A percentile compares a stretch with the other conserved stretches of the same genome.
Evolutionary conservation across 92 coral and sea anemone genomes (phyloP).

Genomic region (Porites divaricata): DNA sequence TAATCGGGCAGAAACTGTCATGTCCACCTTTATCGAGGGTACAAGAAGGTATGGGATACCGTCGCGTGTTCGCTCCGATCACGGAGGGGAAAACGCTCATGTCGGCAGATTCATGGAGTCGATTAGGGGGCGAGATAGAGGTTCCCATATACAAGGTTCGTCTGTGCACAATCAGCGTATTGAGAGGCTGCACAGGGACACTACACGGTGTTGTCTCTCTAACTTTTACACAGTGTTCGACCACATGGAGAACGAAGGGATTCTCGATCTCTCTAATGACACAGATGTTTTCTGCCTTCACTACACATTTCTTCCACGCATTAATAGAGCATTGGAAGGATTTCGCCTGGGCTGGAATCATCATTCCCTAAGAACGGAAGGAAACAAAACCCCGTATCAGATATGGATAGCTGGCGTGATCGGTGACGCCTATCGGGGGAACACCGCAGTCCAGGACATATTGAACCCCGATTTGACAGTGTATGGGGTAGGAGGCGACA

Average conservation of each 20-base stretch:
- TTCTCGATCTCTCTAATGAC: constrained; percentile 23
- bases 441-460: too few relatives aligned
- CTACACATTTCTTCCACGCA: constrained; percentile 31
- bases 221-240: constrained; percentile 10
- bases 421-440: too few relatives aligned
- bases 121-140: background rate
- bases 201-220: constrained; percentile 28
- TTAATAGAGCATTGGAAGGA: constrained; percentile 18
- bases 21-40: constrained; percentile 12
- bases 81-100: constrained; percentile 40
- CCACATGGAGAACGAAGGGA: constrained; percentile 37
- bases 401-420: too few relatives aligned
- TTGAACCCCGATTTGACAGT: too few relatives aligned
- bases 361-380: too few relatives aligned
- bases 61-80: constrained; percentile 2
- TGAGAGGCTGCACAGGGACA: too few relatives aligned
- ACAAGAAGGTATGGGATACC: background rate
- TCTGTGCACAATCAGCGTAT: too few relatives aligned
- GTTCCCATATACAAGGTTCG: too few relatives aligned
- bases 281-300: constrained; percentile 53
- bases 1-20: constrained; percentile 43
- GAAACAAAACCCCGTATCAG: too few relatives aligned
- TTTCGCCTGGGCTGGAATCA: too few relatives aligned
- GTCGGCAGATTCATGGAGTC: constrained; percentile 35
- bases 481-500: constrained; percentile 14